A percentile compares a stretch with the other conserved stretches of the same genome.
Evolutionary conservation across 1,140 invertebrate genomes (phyloP).

Genomic region (Eriosoma lanigerum): DNA sequence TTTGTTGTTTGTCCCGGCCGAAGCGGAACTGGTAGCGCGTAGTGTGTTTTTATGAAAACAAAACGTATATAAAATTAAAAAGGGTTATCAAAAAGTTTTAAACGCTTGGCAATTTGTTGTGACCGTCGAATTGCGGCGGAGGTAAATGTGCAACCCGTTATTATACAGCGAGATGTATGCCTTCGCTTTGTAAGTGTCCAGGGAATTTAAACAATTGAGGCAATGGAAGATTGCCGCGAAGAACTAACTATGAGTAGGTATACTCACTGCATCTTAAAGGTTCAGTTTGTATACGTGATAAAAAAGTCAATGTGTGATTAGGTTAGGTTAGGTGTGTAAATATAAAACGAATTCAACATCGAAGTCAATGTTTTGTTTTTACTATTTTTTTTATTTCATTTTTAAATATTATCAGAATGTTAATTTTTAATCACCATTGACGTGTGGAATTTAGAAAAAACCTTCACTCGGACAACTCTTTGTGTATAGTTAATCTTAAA

Average conservation of each 20-base stretch:
- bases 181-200: too few species aligned
- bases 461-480: too few species aligned
- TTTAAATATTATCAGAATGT: background rate
- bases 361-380: background rate
- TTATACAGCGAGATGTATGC: conserved; percentile 5
- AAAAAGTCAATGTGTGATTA: background rate
- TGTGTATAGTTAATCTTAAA: too few species aligned
- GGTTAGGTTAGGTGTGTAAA: background rate
- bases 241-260: background rate
- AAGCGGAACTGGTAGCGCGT: background rate
- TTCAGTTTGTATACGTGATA: background rate
- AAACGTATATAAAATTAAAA: conserved; percentile 43
- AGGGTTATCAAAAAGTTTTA: conserved; percentile 47
- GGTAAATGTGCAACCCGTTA: background rate
- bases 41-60: conserved; percentile 40
- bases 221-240: background rate
- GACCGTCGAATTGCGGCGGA: background rate
- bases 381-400: background rate
- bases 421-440: background rate
- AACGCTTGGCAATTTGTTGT: conserved; percentile 27
- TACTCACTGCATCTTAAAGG: background rate
- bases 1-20: conserved; percentile 19
- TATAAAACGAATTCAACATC: background rate
- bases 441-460: too few species aligned
- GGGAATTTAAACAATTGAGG: background rate